phyloP scores from a whole-genome alignment of 2,797 vertebrate genomes.

The Trachops cirrhosus region DNA sequence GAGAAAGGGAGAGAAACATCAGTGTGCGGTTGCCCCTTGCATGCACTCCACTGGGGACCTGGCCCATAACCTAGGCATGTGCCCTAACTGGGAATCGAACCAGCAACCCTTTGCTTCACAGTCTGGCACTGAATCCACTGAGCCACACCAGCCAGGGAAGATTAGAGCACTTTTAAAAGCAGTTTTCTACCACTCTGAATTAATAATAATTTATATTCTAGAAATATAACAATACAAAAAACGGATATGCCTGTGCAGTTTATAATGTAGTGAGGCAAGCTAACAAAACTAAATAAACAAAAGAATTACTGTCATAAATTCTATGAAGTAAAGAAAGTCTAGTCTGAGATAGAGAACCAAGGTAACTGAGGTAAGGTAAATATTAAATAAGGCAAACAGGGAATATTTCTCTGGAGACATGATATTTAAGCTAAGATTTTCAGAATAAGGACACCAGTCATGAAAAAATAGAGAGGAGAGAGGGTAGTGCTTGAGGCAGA shows the following conservation, averaged over 20 bases:
- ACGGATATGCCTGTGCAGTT: not conserved
- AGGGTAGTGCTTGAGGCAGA: not conserved
- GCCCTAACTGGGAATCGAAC: too few relatives aligned
- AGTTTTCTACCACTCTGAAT: not conserved
- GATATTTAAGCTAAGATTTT: not conserved
- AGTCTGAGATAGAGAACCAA: not conserved
- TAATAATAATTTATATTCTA: not conserved
- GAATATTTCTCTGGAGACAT: not conserved
- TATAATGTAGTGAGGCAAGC: not conserved
- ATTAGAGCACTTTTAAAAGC: not conserved
- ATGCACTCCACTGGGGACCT: too few relatives aligned
- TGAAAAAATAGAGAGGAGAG: not conserved
- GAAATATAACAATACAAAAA: not conserved
- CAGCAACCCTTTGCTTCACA: too few relatives aligned
- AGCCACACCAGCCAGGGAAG: too few relatives aligned
- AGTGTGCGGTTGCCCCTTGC: too few relatives aligned
- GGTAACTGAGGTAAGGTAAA: not conserved
- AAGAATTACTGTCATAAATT: not conserved
- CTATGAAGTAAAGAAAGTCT: not conserved
- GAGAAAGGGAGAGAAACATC: too few relatives aligned
- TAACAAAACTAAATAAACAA: not conserved
- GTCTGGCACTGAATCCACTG: too few relatives aligned
- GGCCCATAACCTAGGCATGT: too few relatives aligned
- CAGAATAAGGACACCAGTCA: not conserved
- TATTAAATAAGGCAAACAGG: not conserved